Conservation (phyloP, 2,113 vertebrate genomes). For the Entelurus aequoreus region DNA sequence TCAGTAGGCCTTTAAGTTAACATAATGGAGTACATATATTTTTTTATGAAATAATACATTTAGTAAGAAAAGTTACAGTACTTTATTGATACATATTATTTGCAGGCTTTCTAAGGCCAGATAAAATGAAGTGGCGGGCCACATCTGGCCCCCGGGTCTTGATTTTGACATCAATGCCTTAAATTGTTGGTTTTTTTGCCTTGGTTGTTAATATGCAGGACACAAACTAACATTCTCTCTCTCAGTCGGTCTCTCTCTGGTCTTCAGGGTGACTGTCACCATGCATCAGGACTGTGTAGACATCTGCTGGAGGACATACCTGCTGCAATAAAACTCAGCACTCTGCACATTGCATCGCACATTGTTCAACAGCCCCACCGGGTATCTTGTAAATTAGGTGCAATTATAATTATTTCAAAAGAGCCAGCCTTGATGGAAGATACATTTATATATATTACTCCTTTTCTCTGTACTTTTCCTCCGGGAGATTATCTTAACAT, state of each 20-base stretch:
- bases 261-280: conserved; percentile 32
- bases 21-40: no score
- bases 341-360: conserved; percentile 4
- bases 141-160: no score
- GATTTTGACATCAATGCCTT: background rate
- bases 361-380: background rate
- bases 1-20: no score
- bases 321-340: conserved; percentile 17
- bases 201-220: background rate
- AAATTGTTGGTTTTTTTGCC: background rate
- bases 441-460: conserved; percentile 4
- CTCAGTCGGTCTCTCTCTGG: background rate
- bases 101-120: no score
- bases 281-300: conserved; percentile 27
- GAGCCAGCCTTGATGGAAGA: conserved; percentile 10
- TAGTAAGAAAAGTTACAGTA: no score
- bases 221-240: background rate
- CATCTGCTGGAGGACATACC: conserved; percentile 21
- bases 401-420: conserved; percentile 25
- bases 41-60: no score
- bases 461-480: background rate
- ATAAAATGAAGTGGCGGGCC: no score
- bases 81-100: no score
- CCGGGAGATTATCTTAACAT: background rate
- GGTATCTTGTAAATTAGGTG: background rate